Base-by-base conservation (phyloP, 2,797 vertebrate genomes). In the Amphiprion clarkii region DNA sequence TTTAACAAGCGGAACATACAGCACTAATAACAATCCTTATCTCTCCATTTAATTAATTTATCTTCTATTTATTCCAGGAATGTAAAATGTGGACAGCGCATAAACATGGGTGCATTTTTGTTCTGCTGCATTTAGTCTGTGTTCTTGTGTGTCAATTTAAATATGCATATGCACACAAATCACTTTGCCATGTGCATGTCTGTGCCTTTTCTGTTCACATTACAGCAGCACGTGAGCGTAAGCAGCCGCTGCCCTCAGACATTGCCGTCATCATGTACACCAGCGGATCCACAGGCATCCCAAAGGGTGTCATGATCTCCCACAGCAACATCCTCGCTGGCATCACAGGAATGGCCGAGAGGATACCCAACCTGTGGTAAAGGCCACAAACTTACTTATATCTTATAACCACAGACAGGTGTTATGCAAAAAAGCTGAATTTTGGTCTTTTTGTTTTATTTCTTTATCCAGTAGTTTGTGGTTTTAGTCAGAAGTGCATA, bases 251-350 rank as follows among this genome's bases (percentile, higher is more conserved):
- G 64, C 92, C 97, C 10, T 95, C 94, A 0, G 98, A 99, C 83
- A 94, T 97, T 0, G 98, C 98, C 0, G 97, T 99, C 71, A 97
- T 99, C 92, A 99, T 99, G 98, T 99, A 98, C 84, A 99, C 98
- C 42, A 99, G 98, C 25, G 97, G 98, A 2, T 98, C 98, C 78
- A 99, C 97, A 0, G 97, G 97, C 48, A 53, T 96, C 29, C 97
- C 98, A 2, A 99, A 99, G 87, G 98, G 97, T 9, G 97, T 98
- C 82, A 96, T 99, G 96, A 98, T 99, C 90, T 98, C 97, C 42
- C 98, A 99, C 21, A 95, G 95, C 85, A 99, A 99, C 91, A 91
- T 99, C 54, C 94, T 99, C 33, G 96, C 98, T 42, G 95, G 96
- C 33, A 95, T 98, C 88, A 96, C 97, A 0, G 98, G 98, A 60